Percentiles rank a stretch among this genome's conserved stretches.
phyloP scores from a whole-genome alignment of 1,140 invertebrate genomes.

The Drosophila chauvacae region DNA sequence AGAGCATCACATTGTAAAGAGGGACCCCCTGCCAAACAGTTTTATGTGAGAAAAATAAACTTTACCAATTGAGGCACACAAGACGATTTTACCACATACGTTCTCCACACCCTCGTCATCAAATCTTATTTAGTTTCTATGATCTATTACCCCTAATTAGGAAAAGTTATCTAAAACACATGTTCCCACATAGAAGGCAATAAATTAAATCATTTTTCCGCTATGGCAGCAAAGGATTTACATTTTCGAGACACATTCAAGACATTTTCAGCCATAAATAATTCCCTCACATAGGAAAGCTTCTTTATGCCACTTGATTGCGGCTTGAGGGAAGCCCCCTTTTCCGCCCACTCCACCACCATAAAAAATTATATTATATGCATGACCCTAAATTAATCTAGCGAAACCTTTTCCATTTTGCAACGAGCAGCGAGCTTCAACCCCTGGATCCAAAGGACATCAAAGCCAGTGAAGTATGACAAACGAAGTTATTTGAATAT shows the following conservation, averaged over 20 bases:
- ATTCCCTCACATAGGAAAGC: constrained; percentile 60
- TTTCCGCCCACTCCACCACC: constrained; percentile 15
- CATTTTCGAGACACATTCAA: constrained; percentile 40
- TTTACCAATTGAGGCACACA: too few relatives aligned
- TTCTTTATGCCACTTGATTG: constrained; percentile 60
- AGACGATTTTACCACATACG: neutral
- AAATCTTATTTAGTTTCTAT: constrained; percentile 30
- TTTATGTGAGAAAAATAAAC: constrained; percentile 10
- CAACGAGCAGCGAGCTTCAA: constrained; percentile 37
- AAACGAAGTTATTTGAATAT: constrained; percentile 79
- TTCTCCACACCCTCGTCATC: constrained; percentile 13
- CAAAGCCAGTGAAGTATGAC: constrained; percentile 77
- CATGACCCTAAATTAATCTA: constrained; percentile 84
- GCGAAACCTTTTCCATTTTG: constrained; percentile 70
- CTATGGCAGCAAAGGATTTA: constrained; percentile 49
- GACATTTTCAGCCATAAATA: constrained; percentile 64
- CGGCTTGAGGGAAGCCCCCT: constrained; percentile 28
- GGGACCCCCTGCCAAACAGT: neutral
- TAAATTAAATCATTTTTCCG: constrained; percentile 63
- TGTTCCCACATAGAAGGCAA: constrained; percentile 51
- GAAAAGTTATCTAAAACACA: constrained; percentile 50
- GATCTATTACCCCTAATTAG: constrained; percentile 63
- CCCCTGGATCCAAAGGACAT: constrained; percentile 50
- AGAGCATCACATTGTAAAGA: constrained; percentile 11
- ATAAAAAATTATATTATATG: constrained; percentile 83